Percentiles rank a stretch among this genome's conserved stretches.
Conservation (phyloP, 2,113 vertebrate species). For the Toxostoma redivivum region DNA sequence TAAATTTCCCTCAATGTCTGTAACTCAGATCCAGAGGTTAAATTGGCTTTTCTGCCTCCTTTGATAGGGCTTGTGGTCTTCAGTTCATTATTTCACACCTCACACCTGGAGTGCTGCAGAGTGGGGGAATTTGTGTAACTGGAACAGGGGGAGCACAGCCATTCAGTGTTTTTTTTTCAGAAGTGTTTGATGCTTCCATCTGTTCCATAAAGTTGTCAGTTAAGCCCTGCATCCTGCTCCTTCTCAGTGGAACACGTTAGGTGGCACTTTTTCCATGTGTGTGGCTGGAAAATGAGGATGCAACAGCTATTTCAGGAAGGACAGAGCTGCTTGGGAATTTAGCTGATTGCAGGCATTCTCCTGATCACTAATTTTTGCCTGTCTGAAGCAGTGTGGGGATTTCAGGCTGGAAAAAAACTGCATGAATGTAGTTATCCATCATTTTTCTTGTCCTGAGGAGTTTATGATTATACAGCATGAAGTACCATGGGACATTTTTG, state of each 20-base stretch:
- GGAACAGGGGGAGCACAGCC: background rate
- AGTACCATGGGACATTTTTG: background rate
- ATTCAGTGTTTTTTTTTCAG: rapidly evolving
- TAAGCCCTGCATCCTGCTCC: background rate
- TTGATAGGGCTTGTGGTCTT: background rate
- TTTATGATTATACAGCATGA: rapidly evolving
- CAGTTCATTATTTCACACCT: background rate
- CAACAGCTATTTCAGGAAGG: background rate
- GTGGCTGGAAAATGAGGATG: background rate
- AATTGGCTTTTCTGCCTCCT: background rate
- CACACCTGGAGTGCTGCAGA: background rate
- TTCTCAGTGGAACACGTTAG: background rate
- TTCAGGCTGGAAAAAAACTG: background rate
- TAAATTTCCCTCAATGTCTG: background rate
- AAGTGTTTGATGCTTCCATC: background rate
- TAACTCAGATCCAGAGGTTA: background rate
- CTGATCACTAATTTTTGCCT: background rate
- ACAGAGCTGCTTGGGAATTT: background rate
- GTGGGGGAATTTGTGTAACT: background rate
- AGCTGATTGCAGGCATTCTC: background rate
- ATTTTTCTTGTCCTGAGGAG: background rate
- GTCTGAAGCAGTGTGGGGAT: background rate
- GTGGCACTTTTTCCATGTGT: background rate
- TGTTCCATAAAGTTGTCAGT: background rate
- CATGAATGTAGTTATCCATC: background rate